A percentile compares a stretch with the other conserved stretches of the same genome.
phyloP scores from a whole-genome alignment of 1,140 invertebrate genomes.

The Megalonaias nervosa region DNA sequence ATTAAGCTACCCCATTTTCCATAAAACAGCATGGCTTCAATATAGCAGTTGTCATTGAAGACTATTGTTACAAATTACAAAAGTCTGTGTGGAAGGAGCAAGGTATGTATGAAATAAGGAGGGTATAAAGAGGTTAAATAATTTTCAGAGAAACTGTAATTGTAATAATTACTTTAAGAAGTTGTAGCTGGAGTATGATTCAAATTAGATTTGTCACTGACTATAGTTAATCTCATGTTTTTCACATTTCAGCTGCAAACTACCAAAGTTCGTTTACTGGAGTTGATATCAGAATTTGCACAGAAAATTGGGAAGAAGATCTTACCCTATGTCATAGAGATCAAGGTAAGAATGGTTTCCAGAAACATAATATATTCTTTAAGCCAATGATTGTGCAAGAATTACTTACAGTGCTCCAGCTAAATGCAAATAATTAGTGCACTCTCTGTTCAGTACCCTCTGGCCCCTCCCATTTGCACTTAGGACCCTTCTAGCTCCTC shows the following conservation, averaged over 20 bases:
- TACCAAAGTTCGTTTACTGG: conserved; percentile 51
- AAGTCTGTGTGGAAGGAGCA: neutral
- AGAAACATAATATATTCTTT: neutral
- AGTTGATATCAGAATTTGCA: conserved; percentile 54
- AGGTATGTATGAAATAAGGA: neutral
- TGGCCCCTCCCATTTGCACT: too few species aligned
- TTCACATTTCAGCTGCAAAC: conserved; percentile 54
- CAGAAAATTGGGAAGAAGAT: conserved; percentile 59
- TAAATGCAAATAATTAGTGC: neutral
- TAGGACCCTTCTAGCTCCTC: neutral
- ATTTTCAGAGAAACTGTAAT: neutral
- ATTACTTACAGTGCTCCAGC: neutral
- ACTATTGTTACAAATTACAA: neutral
- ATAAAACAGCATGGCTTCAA: too few species aligned
- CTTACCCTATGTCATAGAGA: conserved; percentile 61
- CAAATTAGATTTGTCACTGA: neutral
- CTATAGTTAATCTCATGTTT: neutral
- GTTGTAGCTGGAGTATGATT: neutral
- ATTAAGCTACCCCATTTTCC: too few species aligned
- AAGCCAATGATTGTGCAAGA: neutral
- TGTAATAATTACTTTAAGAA: neutral
- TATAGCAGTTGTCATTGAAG: too few species aligned
- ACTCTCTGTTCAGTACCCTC: too few species aligned
- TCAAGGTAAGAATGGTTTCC: conserved; percentile 55
- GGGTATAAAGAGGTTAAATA: neutral